These are phyloP conservation scores for Huso huso DNA, from an alignment of 2,797 vertebrate genomes.

Conservation along the genomic window DNA sequence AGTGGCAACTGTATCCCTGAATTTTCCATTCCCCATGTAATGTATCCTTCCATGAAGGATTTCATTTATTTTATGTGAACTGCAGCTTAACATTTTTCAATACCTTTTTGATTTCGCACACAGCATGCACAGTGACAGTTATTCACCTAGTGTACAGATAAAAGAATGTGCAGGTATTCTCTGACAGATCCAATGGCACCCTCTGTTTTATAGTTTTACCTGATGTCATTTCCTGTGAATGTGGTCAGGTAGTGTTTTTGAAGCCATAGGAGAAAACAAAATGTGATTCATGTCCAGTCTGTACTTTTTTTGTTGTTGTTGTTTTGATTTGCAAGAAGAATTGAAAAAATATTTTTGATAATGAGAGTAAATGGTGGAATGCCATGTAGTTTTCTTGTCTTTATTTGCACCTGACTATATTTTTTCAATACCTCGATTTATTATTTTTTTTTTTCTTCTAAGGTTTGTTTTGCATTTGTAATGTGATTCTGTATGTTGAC, in stretches of 20 bases:
- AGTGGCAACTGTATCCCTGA: not conserved
- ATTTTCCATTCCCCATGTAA: not conserved
- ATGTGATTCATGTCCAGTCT: constrained; percentile 72
- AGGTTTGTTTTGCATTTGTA: constrained; percentile 71
- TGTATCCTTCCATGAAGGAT: not conserved
- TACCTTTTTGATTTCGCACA: constrained; percentile 57
- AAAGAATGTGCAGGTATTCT: constrained; percentile 46
- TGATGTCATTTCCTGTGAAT: constrained; percentile 72
- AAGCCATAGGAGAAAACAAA: constrained; percentile 83
- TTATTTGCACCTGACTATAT: constrained; percentile 57
- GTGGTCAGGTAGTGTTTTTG: constrained; percentile 67
- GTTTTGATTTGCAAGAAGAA: constrained; percentile 74
- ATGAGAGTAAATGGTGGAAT: constrained; percentile 73
- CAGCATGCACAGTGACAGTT: constrained; percentile 64
- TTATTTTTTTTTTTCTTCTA: constrained; percentile 54
- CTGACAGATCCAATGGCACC: constrained; percentile 57
- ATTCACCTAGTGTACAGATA: constrained; percentile 50
- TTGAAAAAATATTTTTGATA: constrained; percentile 93
- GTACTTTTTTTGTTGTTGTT: constrained; percentile 39
- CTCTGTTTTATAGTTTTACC: constrained; percentile 66
- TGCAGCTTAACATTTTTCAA: not conserved
- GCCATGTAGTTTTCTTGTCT: constrained; percentile 74
- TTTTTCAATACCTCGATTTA: constrained; percentile 29
- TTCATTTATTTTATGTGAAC: constrained; percentile 32
- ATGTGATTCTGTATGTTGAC: constrained; percentile 71